phyloP scores from a whole-genome alignment of 2,888 invertebrate species.

The Poecilus cupreus region DNA sequence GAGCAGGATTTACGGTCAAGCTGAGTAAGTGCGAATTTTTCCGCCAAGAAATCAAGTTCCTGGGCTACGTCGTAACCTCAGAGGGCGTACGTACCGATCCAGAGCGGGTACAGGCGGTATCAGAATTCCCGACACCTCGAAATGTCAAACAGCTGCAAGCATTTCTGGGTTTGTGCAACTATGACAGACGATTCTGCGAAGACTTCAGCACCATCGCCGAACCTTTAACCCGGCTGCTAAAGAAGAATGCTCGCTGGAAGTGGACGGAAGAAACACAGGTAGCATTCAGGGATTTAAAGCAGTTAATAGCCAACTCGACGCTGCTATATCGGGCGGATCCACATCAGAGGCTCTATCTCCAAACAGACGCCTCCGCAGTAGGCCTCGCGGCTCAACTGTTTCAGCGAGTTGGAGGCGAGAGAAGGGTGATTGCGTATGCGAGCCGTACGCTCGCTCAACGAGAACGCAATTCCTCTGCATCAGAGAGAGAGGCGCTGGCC shows the following conservation, averaged over 20 bases:
- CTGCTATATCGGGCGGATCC: no score
- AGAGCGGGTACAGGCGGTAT: not conserved
- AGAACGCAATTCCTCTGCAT: not conserved
- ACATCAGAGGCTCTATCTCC: no score
- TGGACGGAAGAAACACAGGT: not conserved
- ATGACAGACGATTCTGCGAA: constrained; percentile 47
- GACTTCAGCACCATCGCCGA: not conserved
- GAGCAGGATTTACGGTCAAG: not conserved
- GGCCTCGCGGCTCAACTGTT: no score
- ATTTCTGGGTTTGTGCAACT: no score
- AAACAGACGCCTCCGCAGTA: no score
- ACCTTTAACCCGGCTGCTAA: not conserved
- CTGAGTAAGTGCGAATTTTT: constrained; percentile 10
- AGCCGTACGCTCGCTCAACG: not conserved
- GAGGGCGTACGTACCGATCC: not conserved
- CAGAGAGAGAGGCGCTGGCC: constrained; percentile 46
- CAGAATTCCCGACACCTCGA: constrained; percentile 45
- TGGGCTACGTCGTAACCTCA: constrained; percentile 2
- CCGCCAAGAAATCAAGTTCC: not conserved
- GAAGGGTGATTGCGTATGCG: no score
- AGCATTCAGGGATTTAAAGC: not conserved
- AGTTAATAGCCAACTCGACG: no score
- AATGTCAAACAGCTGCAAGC: no score
- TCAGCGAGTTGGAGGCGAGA: not conserved
- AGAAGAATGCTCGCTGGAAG: not conserved